These are phyloP conservation scores for Rhinogobio ventralis DNA, from an alignment of 2,797 vertebrate species.

Conservation along the genomic window DNA sequence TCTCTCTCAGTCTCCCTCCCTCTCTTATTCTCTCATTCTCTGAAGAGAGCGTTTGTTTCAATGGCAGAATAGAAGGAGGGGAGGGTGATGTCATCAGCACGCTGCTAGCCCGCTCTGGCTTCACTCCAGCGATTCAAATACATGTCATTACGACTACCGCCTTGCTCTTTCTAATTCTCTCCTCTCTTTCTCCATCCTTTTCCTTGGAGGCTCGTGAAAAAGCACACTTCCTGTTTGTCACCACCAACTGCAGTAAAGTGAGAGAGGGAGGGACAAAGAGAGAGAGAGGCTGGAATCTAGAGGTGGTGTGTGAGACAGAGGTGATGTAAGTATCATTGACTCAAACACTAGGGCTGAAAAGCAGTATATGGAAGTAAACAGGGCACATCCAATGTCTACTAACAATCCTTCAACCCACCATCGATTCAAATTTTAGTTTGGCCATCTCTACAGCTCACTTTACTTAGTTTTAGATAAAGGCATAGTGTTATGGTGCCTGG, in stretches of 20 bases:
- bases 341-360: background rate
- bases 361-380: background rate
- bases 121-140: conserved; percentile 74
- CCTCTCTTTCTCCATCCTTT: conserved; percentile 45
- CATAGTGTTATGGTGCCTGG: background rate
- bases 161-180: conserved; percentile 48
- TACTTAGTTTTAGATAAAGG: background rate
- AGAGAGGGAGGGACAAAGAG: conserved; percentile 57
- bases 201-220: conserved; percentile 70
- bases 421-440: background rate
- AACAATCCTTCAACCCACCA: background rate
- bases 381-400: background rate
- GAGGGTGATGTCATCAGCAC: conserved; percentile 83
- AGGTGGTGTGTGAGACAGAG: conserved; percentile 21
- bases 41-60: conserved; percentile 69
- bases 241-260: conserved; percentile 75
- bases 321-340: conserved; percentile 37
- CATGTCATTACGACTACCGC: conserved; percentile 74
- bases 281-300: conserved; percentile 28
- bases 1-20: conserved; percentile 48
- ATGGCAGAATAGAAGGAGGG: conserved; percentile 71
- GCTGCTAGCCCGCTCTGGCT: conserved; percentile 79
- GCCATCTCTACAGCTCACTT: background rate
- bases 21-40: conserved; percentile 69
- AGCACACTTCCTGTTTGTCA: conserved; percentile 81